Conservation (phyloP, 2,113 vertebrate species). For the Petrocephalus microphthalmus region DNA sequence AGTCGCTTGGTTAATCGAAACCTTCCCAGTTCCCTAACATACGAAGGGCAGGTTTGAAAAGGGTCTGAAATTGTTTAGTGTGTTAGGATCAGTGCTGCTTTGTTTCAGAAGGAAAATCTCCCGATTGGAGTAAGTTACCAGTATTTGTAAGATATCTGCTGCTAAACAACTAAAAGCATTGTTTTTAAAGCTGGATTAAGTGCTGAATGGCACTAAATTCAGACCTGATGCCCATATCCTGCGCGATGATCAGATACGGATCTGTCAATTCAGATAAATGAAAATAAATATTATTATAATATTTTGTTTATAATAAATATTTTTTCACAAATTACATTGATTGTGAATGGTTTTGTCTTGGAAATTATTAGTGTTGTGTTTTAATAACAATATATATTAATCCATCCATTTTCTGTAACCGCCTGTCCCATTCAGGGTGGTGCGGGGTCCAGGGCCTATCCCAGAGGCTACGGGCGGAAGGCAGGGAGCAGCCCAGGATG, state of each 20-base stretch:
- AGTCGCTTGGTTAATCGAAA: neutral
- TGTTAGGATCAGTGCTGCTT: neutral
- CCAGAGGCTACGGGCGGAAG: too few species aligned
- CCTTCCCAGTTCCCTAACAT: neutral
- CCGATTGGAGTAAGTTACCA: neutral
- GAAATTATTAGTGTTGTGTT: neutral
- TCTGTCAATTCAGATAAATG: neutral
- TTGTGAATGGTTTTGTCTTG: neutral
- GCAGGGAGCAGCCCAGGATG: too few species aligned
- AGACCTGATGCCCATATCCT: neutral
- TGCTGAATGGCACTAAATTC: neutral
- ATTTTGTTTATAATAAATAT: neutral
- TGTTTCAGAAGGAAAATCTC: neutral
- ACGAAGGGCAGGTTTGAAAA: neutral
- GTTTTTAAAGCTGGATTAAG: neutral
- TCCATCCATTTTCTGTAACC: too few species aligned
- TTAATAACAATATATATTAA: too few species aligned
- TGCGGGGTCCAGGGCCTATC: too few species aligned
- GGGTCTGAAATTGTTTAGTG: neutral
- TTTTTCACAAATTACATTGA: neutral
- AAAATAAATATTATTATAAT: neutral
- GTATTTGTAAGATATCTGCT: neutral
- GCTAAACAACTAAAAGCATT: neutral
- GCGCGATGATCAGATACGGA: too few species aligned
- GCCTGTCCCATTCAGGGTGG: too few species aligned